These are phyloP conservation scores for Chelonus insularis DNA, from an alignment of 1,140 invertebrate genomes.

Conservation along the genomic window DNA sequence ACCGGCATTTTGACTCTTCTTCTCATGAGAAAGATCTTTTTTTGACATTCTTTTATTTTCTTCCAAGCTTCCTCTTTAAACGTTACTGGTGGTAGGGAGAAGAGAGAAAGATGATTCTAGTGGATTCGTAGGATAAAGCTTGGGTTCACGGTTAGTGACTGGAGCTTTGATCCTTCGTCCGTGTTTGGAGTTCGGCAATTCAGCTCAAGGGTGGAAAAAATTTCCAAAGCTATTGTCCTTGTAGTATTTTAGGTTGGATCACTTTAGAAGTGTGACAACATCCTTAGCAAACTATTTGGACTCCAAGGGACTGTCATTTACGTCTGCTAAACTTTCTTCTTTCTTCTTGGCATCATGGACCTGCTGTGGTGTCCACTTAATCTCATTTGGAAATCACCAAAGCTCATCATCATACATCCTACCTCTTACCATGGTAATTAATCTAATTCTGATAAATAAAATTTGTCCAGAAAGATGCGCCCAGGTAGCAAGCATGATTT, in stretches of 20 bases:
- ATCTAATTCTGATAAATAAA: no score
- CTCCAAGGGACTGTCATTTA: not conserved
- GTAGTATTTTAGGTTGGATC: not conserved
- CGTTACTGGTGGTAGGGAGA: not conserved
- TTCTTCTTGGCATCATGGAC: not conserved
- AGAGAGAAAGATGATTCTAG: not conserved
- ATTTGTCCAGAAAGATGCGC: no score
- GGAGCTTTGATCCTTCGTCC: conserved; percentile 13
- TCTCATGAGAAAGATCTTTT: not conserved
- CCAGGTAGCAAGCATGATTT: no score
- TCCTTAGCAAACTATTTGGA: conserved; percentile 12
- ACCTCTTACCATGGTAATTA: no score
- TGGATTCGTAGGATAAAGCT: not conserved
- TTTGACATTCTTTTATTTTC: not conserved
- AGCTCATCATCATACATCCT: no score
- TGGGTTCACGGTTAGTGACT: conserved; percentile 6
- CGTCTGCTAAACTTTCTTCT: not conserved
- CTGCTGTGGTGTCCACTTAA: not conserved
- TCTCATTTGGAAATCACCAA: not conserved
- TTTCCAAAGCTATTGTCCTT: conserved; percentile 1
- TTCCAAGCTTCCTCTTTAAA: no score
- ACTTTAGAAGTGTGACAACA: conserved; percentile 11
- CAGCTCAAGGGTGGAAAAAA: not conserved
- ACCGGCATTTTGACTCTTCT: conserved; percentile 18
- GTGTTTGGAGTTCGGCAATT: conserved; percentile 1